Evolutionary conservation across 2,797 vertebrate species (phyloP).

Genomic region (Muraenolepis orangiensis): DNA sequence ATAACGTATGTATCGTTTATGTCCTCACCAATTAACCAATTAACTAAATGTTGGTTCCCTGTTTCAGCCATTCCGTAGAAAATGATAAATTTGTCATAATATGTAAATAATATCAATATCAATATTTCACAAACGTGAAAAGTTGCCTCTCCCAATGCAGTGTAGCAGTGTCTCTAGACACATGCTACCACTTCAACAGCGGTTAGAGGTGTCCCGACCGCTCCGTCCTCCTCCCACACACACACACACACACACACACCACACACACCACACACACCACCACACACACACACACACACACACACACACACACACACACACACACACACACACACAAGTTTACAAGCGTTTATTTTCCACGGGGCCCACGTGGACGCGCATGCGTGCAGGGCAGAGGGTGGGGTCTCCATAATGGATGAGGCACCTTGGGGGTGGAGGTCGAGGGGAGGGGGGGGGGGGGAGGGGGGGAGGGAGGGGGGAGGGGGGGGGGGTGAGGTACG

Average conservation of each 20-base stretch:
- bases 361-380: background rate
- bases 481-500: conserved; percentile 11
- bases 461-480: no score
- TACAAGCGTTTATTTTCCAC: conserved; percentile 54
- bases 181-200: no score
- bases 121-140: background rate
- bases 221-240: no score
- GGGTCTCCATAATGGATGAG: conserved; percentile 74
- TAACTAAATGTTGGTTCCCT: no score
- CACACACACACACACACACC: no score
- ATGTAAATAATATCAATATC: background rate
- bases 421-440: conserved; percentile 34
- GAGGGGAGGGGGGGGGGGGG: background rate
- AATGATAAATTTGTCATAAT: no score
- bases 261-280: no score
- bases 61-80: background rate
- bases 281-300: no score
- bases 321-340: conserved; percentile 7
- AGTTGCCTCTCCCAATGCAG: background rate
- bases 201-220: no score
- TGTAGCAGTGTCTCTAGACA: background rate
- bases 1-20: no score
- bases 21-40: no score
- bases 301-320: no score
- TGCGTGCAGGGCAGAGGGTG: conserved; percentile 40